phyloP scores from a whole-genome alignment of 2,113 vertebrate species.

The Syngnathoides biaculeatus region DNA sequence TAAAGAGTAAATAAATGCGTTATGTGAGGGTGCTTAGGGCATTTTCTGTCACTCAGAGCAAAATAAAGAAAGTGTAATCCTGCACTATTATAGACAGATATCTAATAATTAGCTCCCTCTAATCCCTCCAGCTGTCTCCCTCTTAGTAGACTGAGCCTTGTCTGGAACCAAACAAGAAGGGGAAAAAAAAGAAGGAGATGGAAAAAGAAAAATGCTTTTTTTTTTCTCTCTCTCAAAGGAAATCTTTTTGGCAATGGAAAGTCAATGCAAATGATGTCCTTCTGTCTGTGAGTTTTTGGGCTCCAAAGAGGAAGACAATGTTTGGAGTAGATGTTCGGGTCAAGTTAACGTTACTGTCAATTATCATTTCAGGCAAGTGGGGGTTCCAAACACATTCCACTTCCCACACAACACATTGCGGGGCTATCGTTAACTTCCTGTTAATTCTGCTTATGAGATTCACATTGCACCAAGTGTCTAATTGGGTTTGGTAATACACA shows the following conservation, averaged over 20 bases:
- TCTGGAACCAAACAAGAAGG: slow-evolving; percentile 38
- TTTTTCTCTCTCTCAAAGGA: background rate
- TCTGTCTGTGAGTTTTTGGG: slow-evolving; percentile 23
- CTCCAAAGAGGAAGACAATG: background rate
- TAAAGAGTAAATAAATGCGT: slow-evolving; percentile 48
- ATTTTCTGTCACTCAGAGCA: slow-evolving; percentile 41
- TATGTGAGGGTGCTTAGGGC: slow-evolving; percentile 36
- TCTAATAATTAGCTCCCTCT: slow-evolving; percentile 55
- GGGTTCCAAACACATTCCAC: slow-evolving; percentile 15
- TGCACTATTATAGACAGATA: slow-evolving; percentile 57
- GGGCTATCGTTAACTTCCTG: slow-evolving; percentile 27
- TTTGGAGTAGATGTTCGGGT: slow-evolving; percentile 14
- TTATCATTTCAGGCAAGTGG: slow-evolving; percentile 19
- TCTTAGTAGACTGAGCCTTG: slow-evolving; percentile 34
- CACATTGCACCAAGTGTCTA: slow-evolving; percentile 53
- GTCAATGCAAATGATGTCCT: slow-evolving; percentile 29
- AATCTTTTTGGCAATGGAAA: slow-evolving; percentile 19
- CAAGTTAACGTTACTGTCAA: slow-evolving; percentile 31
- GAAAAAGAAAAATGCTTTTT: slow-evolving; percentile 24
- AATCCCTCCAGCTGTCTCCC: slow-evolving; percentile 53
- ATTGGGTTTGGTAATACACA: slow-evolving; percentile 43
- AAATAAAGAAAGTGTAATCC: slow-evolving; percentile 54
- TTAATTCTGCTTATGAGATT: slow-evolving; percentile 30
- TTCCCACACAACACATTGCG: slow-evolving; percentile 16
- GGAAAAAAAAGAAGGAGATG: slow-evolving; percentile 31